phyloP scores from a whole-genome alignment of 2,113 vertebrate genomes.

The Illadopsis cleaveri region DNA sequence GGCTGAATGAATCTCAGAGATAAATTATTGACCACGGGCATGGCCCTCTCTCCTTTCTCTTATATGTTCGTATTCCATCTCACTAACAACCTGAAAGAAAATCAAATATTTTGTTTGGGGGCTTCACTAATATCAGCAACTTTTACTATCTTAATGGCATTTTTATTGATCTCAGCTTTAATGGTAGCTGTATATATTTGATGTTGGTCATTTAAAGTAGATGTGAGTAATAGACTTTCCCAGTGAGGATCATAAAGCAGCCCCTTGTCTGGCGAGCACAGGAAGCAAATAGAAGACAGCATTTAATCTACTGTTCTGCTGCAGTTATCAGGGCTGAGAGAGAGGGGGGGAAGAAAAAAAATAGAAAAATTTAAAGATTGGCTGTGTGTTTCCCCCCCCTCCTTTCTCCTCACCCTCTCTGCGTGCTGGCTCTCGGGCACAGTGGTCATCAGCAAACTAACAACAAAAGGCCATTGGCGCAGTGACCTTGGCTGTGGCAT shows the following conservation, averaged over 20 bases:
- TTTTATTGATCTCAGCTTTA: slow-evolving; percentile 97
- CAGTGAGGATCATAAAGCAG: slow-evolving; percentile 91
- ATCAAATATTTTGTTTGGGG: slow-evolving; percentile 98
- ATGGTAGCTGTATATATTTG: slow-evolving; percentile 96
- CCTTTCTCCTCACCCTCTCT: background rate
- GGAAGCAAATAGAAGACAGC: slow-evolving; percentile 82
- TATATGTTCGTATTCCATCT: slow-evolving; percentile 83
- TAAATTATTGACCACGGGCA: slow-evolving; percentile 87
- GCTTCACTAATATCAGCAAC: slow-evolving; percentile 96
- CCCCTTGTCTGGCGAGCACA: slow-evolving; percentile 83
- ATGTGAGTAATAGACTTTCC: slow-evolving; percentile 96
- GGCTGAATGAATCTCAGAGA: slow-evolving; percentile 86
- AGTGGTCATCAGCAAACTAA: slow-evolving; percentile 93
- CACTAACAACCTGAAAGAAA: slow-evolving; percentile 91
- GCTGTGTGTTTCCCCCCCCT: background rate
- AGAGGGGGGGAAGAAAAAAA: background rate
- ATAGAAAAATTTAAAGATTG: slow-evolving; percentile 76
- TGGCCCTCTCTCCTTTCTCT: slow-evolving; percentile 79
- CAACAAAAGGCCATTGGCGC: slow-evolving; percentile 96
- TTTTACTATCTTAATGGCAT: slow-evolving; percentile 97
- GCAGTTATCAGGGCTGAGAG: slow-evolving; percentile 78
- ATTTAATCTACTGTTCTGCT: slow-evolving; percentile 88
- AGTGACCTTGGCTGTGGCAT: slow-evolving; percentile 99
- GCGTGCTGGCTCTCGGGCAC: slow-evolving; percentile 66
- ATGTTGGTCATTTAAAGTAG: slow-evolving; percentile 96